Conservation (phyloP, 2,797 vertebrate genomes). For the Glossophaga mutica region DNA sequence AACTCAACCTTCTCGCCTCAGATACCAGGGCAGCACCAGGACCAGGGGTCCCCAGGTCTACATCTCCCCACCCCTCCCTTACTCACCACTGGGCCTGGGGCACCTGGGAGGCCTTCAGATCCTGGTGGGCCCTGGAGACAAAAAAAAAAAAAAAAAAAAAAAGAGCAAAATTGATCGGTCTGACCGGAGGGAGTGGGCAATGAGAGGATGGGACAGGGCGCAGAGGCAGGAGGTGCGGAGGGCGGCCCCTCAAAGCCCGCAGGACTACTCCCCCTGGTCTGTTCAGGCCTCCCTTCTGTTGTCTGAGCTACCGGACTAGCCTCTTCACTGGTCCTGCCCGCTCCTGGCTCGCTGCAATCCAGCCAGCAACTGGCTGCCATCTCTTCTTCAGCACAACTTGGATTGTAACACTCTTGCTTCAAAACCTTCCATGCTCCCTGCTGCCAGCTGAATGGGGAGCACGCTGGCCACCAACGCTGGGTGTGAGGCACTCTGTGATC, state of each 20-base stretch:
- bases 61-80: background rate
- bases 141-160: background rate
- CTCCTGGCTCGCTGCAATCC: background rate
- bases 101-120: conserved; percentile 88
- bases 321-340: background rate
- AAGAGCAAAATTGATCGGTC: background rate
- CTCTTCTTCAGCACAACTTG: background rate
- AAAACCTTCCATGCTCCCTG: background rate
- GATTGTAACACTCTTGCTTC: background rate
- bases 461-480: background rate
- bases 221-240: background rate
- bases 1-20: background rate
- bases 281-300: background rate
- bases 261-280: background rate
- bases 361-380: background rate
- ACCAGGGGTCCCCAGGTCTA: accelerated
- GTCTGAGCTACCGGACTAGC: background rate
- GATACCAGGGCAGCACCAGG: background rate
- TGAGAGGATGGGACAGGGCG: no score
- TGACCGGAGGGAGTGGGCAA: background rate
- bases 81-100: conserved; percentile 88
- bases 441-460: background rate
- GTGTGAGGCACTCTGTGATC: background rate
- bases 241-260: background rate
- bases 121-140: conserved; percentile 91